A percentile compares a stretch with the other conserved stretches of the same genome.
Evolutionary conservation across 2,797 vertebrate species (phyloP).

Genomic region (Poliocrania exsul): DNA sequence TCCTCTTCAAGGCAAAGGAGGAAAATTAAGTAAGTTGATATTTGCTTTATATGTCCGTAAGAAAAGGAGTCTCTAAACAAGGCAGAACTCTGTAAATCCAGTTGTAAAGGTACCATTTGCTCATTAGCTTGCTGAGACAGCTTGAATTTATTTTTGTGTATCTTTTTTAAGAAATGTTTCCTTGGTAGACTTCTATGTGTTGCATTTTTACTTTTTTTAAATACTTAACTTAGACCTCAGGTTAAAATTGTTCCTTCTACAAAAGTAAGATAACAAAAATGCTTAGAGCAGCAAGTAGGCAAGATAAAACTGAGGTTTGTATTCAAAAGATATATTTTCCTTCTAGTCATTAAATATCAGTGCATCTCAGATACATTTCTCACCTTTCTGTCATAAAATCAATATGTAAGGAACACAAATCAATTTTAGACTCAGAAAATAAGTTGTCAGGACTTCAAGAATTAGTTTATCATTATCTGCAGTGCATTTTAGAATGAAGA

Average conservation of each 20-base stretch:
- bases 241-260: background rate
- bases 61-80: background rate
- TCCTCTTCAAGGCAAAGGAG: background rate
- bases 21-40: background rate
- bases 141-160: background rate
- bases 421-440: background rate
- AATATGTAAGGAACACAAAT: background rate
- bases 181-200: background rate
- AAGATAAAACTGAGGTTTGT: background rate
- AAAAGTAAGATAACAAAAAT: background rate
- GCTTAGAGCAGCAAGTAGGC: background rate
- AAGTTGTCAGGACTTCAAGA: background rate
- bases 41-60: background rate
- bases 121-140: background rate
- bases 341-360: background rate
- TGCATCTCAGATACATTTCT: background rate
- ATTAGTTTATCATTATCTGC: conserved; percentile 2
- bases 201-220: background rate
- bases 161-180: background rate
- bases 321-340: background rate
- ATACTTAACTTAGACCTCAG: background rate
- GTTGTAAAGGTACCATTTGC: background rate
- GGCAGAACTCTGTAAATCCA: background rate
- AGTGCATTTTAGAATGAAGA: background rate
- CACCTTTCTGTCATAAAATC: conserved; percentile 8